Evolutionary conservation across 1,140 invertebrate species (phyloP).

Genomic region (Stratiolaelaps scimitus): DNA sequence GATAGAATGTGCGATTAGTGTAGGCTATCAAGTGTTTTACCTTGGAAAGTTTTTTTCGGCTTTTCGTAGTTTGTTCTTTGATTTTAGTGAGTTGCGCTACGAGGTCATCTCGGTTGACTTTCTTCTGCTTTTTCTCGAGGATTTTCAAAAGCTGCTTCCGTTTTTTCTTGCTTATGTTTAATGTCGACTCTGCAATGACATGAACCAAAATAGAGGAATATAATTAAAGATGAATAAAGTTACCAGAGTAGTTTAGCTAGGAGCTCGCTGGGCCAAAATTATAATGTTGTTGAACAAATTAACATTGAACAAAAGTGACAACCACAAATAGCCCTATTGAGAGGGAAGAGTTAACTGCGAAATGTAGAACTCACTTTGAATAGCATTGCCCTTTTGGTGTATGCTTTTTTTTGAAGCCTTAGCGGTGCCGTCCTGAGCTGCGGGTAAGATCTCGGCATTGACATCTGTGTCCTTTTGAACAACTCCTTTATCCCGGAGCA

Average conservation of each 20-base stretch:
- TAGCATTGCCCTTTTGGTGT: neutral
- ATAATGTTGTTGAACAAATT: too few relatives aligned
- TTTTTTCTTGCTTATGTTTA: constrained; percentile 53
- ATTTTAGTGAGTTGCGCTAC: constrained; percentile 5
- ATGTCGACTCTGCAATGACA: neutral
- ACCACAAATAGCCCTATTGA: neutral
- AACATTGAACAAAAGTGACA: neutral
- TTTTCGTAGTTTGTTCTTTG: constrained; percentile 10
- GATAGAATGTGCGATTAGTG: neutral
- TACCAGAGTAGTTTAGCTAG: neutral
- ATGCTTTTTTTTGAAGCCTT: neutral
- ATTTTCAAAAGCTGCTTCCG: constrained; percentile 71
- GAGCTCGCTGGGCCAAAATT: neutral
- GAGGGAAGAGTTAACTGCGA: neutral
- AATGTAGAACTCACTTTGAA: constrained; percentile 3
- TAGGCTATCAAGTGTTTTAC: neutral
- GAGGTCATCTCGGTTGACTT: constrained; percentile 56
- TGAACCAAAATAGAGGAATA: neutral
- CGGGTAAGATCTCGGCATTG: neutral
- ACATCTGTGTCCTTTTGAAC: neutral
- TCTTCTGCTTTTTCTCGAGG: constrained; percentile 73
- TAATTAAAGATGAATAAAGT: neutral
- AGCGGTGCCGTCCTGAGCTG: neutral
- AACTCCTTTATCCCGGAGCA: neutral
- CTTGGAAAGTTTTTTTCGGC: neutral